Evolutionary conservation across 2,113 vertebrate genomes (phyloP).

Genomic region (Chionis minor): DNA sequence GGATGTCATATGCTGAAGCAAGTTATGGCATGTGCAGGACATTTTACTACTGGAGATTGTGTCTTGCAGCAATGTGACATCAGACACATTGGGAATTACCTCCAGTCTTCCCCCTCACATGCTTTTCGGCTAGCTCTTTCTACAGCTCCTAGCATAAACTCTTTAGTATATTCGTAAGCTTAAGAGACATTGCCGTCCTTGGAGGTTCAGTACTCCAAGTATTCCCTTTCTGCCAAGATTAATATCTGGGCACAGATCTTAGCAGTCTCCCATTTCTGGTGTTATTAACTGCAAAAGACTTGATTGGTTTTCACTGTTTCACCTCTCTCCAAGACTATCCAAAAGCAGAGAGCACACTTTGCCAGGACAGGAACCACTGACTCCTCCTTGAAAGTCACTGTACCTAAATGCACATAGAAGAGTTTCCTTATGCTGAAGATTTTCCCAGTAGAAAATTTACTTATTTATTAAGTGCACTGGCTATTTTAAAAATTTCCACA

Average conservation of each 20-base stretch:
- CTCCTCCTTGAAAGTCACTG: background rate
- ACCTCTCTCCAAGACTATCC: background rate
- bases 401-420: background rate
- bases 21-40: background rate
- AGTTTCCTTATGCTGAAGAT: background rate
- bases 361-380: background rate
- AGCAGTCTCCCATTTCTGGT: background rate
- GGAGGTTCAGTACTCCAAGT: background rate
- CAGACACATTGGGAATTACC: background rate
- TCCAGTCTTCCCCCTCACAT: accelerated
- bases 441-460: background rate
- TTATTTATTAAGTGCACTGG: background rate
- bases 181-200: background rate
- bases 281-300: background rate
- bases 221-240: background rate
- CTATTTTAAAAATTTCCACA: background rate
- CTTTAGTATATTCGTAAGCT: background rate
- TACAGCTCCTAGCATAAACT: accelerated
- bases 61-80: background rate
- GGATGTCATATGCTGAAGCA: background rate
- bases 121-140: background rate
- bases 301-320: background rate
- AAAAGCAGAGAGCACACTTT: background rate
- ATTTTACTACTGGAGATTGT: background rate
- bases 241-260: background rate